Conservation (phyloP, 2,113 vertebrate species). For the Limanda limanda region DNA sequence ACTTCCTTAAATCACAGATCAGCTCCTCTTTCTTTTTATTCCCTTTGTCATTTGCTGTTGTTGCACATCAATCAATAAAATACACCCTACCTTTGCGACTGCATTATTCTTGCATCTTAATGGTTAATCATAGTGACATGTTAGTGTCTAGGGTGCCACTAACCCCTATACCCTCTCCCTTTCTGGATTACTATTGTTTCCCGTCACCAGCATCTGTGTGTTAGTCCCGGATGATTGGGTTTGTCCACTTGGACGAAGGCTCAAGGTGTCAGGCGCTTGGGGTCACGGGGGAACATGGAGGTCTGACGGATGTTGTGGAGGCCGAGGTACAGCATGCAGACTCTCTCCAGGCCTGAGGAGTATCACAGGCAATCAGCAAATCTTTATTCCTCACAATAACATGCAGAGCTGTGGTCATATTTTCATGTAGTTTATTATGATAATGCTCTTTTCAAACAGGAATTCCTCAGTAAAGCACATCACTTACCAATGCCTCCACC, state of each 20-base stretch:
- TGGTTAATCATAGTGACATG: slow-evolving; percentile 55
- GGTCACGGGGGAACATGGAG: slow-evolving; percentile 98
- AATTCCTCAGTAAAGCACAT: background rate
- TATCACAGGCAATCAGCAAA: background rate
- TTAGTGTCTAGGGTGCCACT: slow-evolving; percentile 51
- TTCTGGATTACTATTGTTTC: slow-evolving; percentile 49
- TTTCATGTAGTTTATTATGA: background rate
- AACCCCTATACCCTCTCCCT: slow-evolving; percentile 15
- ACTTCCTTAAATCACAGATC: slow-evolving; percentile 8
- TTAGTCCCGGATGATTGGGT: slow-evolving; percentile 11
- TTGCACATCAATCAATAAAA: slow-evolving; percentile 53
- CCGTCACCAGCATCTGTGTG: slow-evolving; percentile 28
- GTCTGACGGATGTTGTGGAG: slow-evolving; percentile 97
- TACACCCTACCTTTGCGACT: slow-evolving; percentile 12
- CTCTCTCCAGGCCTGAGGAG: slow-evolving; percentile 92
- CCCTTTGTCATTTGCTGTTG: slow-evolving; percentile 27
- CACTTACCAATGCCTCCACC: slow-evolving; percentile 96
- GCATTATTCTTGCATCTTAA: slow-evolving; percentile 28
- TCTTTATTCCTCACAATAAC: background rate
- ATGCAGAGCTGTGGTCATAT: background rate
- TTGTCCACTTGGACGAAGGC: background rate
- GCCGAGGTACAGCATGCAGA: slow-evolving; percentile 97
- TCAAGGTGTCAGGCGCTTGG: slow-evolving; percentile 96
- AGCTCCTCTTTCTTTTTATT: slow-evolving; percentile 17
- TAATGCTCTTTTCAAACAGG: background rate